A percentile compares a stretch with the other conserved stretches of the same genome.
Evolutionary conservation across 2,113 vertebrate genomes (phyloP).

Genomic region (Rostratula benghalensis): DNA sequence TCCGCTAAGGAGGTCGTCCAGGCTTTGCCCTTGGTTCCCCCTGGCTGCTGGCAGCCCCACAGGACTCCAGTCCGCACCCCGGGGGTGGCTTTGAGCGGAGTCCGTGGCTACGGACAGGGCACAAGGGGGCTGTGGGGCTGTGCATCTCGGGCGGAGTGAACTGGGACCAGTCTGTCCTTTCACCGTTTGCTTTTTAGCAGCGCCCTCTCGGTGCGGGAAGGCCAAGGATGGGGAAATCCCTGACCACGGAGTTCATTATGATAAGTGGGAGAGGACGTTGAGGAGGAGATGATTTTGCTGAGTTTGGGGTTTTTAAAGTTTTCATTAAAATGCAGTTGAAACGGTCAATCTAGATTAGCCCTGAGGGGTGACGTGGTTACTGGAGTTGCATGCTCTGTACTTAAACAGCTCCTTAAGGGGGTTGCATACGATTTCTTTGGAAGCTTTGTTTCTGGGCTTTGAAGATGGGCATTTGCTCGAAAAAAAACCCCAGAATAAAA

Average conservation of each 20-base stretch:
- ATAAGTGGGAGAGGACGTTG: not conserved
- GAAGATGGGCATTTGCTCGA: not conserved
- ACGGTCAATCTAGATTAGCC: not conserved
- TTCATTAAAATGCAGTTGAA: not conserved
- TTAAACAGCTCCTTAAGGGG: not conserved
- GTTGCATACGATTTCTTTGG: not conserved
- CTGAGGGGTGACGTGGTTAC: not conserved
- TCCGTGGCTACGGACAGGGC: too few species aligned
- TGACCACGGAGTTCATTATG: not conserved
- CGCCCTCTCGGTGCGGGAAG: rapidly evolving
- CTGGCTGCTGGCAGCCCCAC: not conserved
- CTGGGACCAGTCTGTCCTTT: not conserved
- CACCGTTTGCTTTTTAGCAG: not conserved
- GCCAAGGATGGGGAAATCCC: not conserved
- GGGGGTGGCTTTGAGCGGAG: not conserved
- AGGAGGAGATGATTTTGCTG: not conserved
- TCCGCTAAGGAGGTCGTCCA: too few species aligned
- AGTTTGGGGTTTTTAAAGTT: not conserved
- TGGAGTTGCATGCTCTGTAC: not conserved
- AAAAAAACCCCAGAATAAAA: not conserved
- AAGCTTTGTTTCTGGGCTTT: not conserved
- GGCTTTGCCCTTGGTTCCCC: not conserved
- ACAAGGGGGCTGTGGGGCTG: not conserved
- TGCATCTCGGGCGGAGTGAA: rapidly evolving
- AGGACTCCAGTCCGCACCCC: not conserved